A percentile compares a stretch with the other conserved stretches of the same genome.
These are phyloP conservation scores for Pluvianellus socialis DNA, from an alignment of 2,113 vertebrate genomes.

Conservation along the genomic window DNA sequence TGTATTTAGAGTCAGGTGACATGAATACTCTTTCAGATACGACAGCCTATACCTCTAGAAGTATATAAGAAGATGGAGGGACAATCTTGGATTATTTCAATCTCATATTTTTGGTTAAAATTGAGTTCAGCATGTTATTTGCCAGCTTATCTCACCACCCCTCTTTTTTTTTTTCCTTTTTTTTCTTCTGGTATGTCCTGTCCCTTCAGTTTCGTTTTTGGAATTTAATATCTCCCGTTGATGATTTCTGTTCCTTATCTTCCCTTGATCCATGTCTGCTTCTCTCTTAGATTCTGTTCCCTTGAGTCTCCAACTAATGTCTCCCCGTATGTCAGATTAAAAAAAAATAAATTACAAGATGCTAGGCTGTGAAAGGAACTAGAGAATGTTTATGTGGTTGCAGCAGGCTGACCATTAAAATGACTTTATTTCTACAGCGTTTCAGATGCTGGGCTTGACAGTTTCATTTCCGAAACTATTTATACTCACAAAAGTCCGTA, in stretches of 20 bases:
- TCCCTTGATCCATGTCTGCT: background rate
- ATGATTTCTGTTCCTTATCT: conserved; percentile 43
- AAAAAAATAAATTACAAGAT: background rate
- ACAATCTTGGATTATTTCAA: background rate
- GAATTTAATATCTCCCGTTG: conserved; percentile 18
- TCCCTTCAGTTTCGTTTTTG: conserved; percentile 6
- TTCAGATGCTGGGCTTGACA: conserved; percentile 60
- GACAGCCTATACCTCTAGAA: background rate
- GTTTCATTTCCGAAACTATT: conserved; percentile 74
- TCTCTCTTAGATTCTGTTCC: conserved; percentile 25
- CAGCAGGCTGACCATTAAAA: conserved; percentile 60
- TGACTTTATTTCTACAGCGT: conserved; percentile 57
- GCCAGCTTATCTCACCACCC: background rate
- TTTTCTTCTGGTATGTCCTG: background rate
- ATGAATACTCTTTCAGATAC: background rate
- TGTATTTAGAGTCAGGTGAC: background rate
- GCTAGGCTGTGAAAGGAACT: background rate
- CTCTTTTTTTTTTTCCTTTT: background rate
- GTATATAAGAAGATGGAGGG: background rate
- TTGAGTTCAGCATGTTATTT: background rate
- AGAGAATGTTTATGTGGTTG: background rate
- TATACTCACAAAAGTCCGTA: conserved; percentile 70
- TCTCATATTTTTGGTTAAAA: conserved; percentile 1
- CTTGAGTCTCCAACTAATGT: background rate
- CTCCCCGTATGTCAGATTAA: conserved; percentile 1